Evolutionary conservation across 1,140 invertebrate species (phyloP).

Genomic region (Drosophila tropicalis): DNA sequence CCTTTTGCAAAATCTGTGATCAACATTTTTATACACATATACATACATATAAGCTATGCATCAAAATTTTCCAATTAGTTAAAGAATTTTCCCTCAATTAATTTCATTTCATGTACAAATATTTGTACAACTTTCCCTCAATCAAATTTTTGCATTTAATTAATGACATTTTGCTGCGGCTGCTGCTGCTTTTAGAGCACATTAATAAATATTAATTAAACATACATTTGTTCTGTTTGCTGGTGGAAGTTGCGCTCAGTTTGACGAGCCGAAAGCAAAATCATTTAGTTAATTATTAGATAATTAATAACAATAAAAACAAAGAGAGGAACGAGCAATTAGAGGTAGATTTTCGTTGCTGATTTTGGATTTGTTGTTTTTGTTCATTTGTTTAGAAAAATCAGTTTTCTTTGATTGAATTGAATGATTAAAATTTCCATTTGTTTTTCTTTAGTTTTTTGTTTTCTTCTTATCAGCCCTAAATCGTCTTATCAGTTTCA

Average conservation of each 20-base stretch:
- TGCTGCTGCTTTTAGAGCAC: not conserved
- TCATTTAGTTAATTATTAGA: conserved; percentile 23
- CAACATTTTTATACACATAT: not conserved
- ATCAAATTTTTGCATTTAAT: conserved; percentile 12
- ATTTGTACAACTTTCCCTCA: conserved; percentile 3
- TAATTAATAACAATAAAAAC: conserved; percentile 16
- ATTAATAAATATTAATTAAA: conserved; percentile 14
- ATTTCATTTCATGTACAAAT: not conserved
- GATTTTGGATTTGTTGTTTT: too few species aligned
- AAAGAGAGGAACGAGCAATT: not conserved
- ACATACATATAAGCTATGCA: not conserved
- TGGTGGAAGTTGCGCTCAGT: not conserved
- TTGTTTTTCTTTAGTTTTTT: too few species aligned
- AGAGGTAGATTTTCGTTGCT: not conserved
- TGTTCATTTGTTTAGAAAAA: too few species aligned
- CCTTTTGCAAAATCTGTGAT: not conserved
- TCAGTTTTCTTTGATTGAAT: too few species aligned
- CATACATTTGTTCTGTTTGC: not conserved
- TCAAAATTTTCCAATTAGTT: not conserved
- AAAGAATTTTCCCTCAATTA: not conserved
- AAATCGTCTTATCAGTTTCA: too few species aligned
- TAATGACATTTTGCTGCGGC: conserved; percentile 2
- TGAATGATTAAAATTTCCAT: too few species aligned
- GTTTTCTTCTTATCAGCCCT: too few species aligned
- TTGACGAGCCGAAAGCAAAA: not conserved